Conservation (phyloP, 2,888 invertebrate species). For the Dasysyrphus albostriatus region DNA sequence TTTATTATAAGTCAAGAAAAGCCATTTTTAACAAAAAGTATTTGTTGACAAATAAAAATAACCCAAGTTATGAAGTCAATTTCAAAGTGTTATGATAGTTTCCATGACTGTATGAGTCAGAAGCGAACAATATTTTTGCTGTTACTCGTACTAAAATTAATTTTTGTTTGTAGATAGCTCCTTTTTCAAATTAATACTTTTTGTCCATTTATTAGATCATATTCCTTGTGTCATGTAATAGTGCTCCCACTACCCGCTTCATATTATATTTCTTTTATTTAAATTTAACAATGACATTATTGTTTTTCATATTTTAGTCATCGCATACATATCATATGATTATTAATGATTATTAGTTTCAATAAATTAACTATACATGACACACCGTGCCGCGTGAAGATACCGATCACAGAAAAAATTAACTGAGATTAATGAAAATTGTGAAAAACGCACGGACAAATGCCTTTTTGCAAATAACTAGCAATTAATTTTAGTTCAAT, state of each 20-base stretch:
- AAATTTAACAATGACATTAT: conserved; percentile 7
- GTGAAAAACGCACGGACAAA: conserved; percentile 49
- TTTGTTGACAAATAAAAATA: too few species aligned
- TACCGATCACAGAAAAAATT: conserved; percentile 53
- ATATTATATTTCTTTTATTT: not conserved
- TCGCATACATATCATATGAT: not conserved
- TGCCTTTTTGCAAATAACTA: conserved; percentile 47
- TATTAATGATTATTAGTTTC: conserved; percentile 61
- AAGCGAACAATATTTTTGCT: too few species aligned
- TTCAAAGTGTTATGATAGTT: too few species aligned
- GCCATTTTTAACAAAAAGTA: too few species aligned
- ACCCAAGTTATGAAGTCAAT: too few species aligned
- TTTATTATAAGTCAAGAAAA: too few species aligned
- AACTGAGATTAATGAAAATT: conserved; percentile 69
- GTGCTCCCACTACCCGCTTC: not conserved
- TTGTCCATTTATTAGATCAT: not conserved
- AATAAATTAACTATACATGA: conserved; percentile 55
- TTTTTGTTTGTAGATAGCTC: too few species aligned
- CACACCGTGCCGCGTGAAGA: conserved; percentile 36
- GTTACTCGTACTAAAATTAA: too few species aligned
- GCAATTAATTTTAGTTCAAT: conserved; percentile 64
- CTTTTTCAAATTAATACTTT: not conserved
- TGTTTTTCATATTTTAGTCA: conserved; percentile 22
- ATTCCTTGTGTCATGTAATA: not conserved
- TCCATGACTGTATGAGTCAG: too few species aligned